Conservation (phyloP, 2,888 invertebrate species). For the Dicyrtomina minuta region DNA sequence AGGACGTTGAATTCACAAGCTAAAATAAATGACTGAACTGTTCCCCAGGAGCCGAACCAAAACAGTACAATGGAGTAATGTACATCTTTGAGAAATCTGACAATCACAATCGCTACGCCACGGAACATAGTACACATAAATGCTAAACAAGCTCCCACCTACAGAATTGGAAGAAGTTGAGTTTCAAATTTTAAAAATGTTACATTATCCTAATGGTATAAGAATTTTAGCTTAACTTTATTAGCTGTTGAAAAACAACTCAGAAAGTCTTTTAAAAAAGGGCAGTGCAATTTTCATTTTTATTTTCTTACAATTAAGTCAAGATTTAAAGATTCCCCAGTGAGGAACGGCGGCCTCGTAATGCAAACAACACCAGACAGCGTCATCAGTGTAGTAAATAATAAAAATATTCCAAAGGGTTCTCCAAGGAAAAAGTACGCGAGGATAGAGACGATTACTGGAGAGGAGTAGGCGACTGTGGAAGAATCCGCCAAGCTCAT, state of each 20-base stretch:
- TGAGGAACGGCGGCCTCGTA: slow-evolving; percentile 15
- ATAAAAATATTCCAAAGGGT: slow-evolving; percentile 7
- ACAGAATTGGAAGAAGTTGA: neutral
- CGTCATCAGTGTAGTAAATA: neutral
- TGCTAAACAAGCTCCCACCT: neutral
- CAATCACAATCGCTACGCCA: slow-evolving; percentile 3
- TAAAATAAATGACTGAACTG: neutral
- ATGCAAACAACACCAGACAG: slow-evolving; percentile 13
- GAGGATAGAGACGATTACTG: slow-evolving; percentile 18
- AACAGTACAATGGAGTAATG: neutral
- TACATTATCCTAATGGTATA: no score
- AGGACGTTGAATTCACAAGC: neutral
- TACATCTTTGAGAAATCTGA: neutral
- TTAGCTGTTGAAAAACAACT: no score
- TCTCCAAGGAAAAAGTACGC: slow-evolving; percentile 17
- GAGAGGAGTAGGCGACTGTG: slow-evolving; percentile 10
- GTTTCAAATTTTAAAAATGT: no score
- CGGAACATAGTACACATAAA: slow-evolving; percentile 12
- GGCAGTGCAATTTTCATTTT: no score
- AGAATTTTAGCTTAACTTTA: no score
- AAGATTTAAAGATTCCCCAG: slow-evolving; percentile 1
- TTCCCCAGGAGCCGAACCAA: neutral
- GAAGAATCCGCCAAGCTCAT: slow-evolving; percentile 11
- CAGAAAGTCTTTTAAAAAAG: no score
- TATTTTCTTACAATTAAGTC: slow-evolving; percentile 1